Percentiles rank a stretch among this genome's conserved stretches.
Evolutionary conservation across 53 echinoderm and acorn worm species (phyloP).

Genomic region (Paelopatides confundens): DNA sequence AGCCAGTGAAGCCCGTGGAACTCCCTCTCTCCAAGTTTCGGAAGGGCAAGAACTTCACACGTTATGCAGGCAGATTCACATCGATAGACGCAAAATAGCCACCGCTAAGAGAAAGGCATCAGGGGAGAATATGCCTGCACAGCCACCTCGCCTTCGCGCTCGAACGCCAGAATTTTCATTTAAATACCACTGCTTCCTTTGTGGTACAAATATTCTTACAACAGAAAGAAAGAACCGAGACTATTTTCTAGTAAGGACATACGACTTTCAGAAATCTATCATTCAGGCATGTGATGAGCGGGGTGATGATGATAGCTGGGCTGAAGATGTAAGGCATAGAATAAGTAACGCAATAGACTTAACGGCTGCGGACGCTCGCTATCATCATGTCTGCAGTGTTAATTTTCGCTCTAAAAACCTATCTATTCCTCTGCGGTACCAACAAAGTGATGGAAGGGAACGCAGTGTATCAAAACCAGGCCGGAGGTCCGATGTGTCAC

Average conservation of each 20-base stretch:
- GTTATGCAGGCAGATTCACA: conserved; percentile 36
- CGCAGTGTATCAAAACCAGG: conserved; percentile 28
- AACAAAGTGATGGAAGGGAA: not conserved
- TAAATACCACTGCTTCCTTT: conserved; percentile 17
- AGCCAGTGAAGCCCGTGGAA: conserved; percentile 30
- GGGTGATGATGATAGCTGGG: conserved; percentile 41
- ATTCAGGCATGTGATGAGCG: conserved; percentile 40
- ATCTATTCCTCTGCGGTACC: conserved; percentile 15
- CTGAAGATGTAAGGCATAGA: conserved; percentile 29
- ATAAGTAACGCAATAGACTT: conserved; percentile 14
- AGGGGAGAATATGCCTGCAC: conserved; percentile 16
- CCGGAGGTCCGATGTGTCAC: not conserved
- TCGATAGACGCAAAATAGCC: conserved; percentile 21
- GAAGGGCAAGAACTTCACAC: conserved; percentile 48
- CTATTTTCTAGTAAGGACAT: conserved; percentile 37
- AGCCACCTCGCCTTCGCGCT: conserved; percentile 26
- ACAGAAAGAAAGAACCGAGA: conserved; percentile 26
- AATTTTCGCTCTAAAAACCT: conserved; percentile 27
- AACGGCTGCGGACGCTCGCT: conserved; percentile 54
- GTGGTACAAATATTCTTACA: conserved; percentile 22
- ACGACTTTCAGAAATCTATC: conserved; percentile 35
- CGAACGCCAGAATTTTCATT: conserved; percentile 13
- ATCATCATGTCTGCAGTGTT: conserved; percentile 59
- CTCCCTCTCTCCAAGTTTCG: conserved; percentile 15
- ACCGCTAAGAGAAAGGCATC: conserved; percentile 22